Evolutionary conservation across 2,113 vertebrate genomes (phyloP).

Genomic region (Oreochromis niloticus): DNA sequence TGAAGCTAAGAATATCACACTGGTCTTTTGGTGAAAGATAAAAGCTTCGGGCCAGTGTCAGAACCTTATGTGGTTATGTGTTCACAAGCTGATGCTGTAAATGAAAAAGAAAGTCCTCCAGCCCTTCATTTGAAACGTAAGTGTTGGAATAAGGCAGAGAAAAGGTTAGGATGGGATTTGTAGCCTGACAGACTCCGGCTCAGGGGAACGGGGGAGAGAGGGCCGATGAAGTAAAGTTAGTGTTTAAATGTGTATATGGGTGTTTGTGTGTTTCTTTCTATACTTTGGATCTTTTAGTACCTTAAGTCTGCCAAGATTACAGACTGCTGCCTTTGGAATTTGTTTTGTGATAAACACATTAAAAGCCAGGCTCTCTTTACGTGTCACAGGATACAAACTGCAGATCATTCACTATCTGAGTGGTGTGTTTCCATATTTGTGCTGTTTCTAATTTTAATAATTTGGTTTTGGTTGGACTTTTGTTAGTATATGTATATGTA

Average conservation of each 20-base stretch:
- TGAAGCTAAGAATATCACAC: neutral
- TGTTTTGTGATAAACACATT: neutral
- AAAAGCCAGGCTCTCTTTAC: neutral
- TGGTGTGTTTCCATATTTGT: neutral
- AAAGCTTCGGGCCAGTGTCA: neutral
- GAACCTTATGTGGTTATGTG: neutral
- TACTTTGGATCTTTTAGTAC: neutral
- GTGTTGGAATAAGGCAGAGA: neutral
- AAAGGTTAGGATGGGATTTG: neutral
- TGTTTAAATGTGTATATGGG: neutral
- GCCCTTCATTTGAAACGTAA: neutral
- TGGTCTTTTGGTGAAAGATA: slow-evolving; percentile 2
- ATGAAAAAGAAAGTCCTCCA: neutral
- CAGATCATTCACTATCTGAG: neutral
- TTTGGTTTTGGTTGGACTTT: neutral
- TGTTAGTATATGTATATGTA: neutral
- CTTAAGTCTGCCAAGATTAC: neutral
- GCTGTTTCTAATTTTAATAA: neutral
- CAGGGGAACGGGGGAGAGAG: neutral
- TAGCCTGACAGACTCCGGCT: neutral
- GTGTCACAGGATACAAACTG: neutral
- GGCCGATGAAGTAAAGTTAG: neutral
- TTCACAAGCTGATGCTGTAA: neutral
- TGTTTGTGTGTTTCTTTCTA: neutral
- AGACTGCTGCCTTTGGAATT: neutral